phyloP scores from a whole-genome alignment of 1,140 invertebrate species.

The Homalodisca vitripennis region DNA sequence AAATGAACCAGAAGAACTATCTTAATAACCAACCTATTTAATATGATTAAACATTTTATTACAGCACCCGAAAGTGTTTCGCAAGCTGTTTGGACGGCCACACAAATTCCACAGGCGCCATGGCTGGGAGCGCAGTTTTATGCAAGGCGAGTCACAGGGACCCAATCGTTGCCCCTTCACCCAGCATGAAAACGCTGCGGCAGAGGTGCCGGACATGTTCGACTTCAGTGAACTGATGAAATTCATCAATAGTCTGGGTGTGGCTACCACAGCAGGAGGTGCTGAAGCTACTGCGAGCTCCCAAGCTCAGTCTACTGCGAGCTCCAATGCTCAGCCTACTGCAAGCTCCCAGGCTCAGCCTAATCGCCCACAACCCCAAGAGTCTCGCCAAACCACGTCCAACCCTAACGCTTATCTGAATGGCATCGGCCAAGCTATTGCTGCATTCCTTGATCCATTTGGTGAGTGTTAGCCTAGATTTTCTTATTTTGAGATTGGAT shows the following conservation, averaged over 20 bases:
- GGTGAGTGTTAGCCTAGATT: too few relatives aligned
- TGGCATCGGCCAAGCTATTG: slow-evolving; percentile 1
- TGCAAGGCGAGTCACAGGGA: not conserved
- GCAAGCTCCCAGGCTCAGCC: not conserved
- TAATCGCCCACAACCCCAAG: not conserved
- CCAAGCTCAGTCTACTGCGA: not conserved
- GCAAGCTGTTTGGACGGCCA: not conserved
- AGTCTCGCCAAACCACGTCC: not conserved
- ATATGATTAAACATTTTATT: too few relatives aligned
- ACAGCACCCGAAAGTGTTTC: not conserved
- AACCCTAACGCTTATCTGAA: not conserved
- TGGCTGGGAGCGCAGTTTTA: not conserved
- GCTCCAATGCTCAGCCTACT: not conserved
- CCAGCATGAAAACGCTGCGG: not conserved
- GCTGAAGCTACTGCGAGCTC: not conserved
- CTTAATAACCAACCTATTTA: too few relatives aligned
- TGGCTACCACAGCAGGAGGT: not conserved
- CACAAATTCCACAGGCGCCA: slow-evolving; percentile 12
- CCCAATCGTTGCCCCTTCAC: not conserved
- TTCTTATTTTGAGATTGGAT: too few relatives aligned
- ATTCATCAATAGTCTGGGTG: slow-evolving; percentile 9
- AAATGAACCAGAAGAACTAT: too few relatives aligned
- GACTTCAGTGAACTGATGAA: slow-evolving; percentile 15
- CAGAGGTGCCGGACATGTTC: not conserved
- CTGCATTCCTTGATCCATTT: slow-evolving; percentile 16